phyloP scores from a whole-genome alignment of 2,797 vertebrate species.

The Enteromius unitaeniatus region DNA sequence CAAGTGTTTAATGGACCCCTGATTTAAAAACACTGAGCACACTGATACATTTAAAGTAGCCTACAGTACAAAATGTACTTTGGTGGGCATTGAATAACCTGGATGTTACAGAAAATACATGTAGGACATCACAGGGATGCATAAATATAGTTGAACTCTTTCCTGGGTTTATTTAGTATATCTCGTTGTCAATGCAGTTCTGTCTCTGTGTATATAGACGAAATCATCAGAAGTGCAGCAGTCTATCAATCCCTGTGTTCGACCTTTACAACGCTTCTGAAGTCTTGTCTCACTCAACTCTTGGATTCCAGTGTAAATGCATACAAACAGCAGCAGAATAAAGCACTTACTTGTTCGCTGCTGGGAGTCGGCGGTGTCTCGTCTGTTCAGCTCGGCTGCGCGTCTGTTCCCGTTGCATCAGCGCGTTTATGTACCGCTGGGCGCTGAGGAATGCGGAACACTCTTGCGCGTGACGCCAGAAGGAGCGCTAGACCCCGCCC shows the following conservation, averaged over 20 bases:
- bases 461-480: constrained; percentile 84
- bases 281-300: not conserved
- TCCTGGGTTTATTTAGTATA: not conserved
- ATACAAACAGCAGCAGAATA: not conserved
- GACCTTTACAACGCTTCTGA: not conserved
- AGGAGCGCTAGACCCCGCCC: constrained; percentile 45
- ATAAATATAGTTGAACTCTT: not conserved
- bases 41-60: not conserved
- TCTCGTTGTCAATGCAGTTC: not conserved
- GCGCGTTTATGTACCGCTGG: constrained; percentile 89
- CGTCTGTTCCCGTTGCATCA: constrained; percentile 88
- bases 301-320: not conserved
- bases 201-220: not conserved
- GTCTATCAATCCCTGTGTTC: not conserved
- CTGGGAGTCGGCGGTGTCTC: not conserved
- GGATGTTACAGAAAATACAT: not conserved
- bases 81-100: not conserved
- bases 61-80: constrained; percentile 11
- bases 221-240: constrained; percentile 3
- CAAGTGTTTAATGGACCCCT: not conserved
- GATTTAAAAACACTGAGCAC: not conserved
- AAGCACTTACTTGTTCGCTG: constrained; percentile 49
- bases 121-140: not conserved
- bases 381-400: constrained; percentile 36
- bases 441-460: constrained; percentile 93